A percentile compares a stretch with the other conserved stretches of the same genome.
Evolutionary conservation across 2,113 vertebrate genomes (phyloP).

Genomic region (Gopherus flavomarginatus): DNA sequence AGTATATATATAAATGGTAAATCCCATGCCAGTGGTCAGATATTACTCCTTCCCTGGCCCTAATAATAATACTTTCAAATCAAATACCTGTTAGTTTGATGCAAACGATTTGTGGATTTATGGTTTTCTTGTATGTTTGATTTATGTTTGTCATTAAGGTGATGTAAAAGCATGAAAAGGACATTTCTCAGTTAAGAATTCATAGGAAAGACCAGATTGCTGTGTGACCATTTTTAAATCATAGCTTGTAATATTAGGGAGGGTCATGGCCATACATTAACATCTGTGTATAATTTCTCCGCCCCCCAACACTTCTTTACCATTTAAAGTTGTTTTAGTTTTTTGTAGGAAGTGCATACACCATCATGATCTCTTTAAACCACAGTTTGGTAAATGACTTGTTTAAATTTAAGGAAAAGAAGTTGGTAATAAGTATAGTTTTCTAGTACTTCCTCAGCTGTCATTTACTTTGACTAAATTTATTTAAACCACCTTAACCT

Average conservation of each 20-base stretch:
- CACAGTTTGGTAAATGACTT: conserved; percentile 75
- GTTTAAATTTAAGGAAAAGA: conserved; percentile 78
- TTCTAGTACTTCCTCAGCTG: conserved; percentile 77
- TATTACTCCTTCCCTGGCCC: accelerated
- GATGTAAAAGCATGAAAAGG: conserved; percentile 51
- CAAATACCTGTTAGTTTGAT: background rate
- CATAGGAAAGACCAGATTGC: conserved; percentile 17
- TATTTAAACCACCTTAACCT: conserved; percentile 84
- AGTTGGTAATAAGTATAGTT: conserved; percentile 75
- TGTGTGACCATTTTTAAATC: conserved; percentile 35
- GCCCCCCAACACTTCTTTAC: conserved; percentile 41
- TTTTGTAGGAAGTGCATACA: conserved; percentile 2
- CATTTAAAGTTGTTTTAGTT: conserved; percentile 60
- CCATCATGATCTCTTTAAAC: conserved; percentile 65
- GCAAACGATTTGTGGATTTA: background rate
- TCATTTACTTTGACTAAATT: conserved; percentile 83
- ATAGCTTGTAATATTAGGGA: conserved; percentile 46
- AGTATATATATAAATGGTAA: accelerated
- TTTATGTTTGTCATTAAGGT: conserved; percentile 20
- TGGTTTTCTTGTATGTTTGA: background rate
- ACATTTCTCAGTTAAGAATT: conserved; percentile 49
- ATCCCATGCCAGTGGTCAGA: background rate
- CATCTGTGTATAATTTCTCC: conserved; percentile 55
- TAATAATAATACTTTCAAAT: background rate
- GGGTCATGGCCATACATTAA: conserved; percentile 40